Percentiles rank a stretch among this genome's conserved stretches.
Conservation (phyloP, 2,888 invertebrate genomes). For the Pteria penguin region DNA sequence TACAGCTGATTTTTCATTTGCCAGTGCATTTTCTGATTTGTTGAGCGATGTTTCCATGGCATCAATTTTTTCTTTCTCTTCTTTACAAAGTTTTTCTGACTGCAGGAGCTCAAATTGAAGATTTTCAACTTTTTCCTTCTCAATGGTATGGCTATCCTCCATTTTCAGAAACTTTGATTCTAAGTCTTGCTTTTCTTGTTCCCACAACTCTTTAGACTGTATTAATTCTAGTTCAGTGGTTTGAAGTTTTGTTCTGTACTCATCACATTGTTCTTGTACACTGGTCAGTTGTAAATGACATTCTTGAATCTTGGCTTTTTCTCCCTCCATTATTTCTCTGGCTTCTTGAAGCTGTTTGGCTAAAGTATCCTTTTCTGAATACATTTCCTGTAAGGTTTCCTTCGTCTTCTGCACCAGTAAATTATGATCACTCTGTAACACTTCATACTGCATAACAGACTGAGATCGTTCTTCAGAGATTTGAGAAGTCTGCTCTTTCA, state of each 20-base stretch:
- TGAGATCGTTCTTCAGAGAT: background rate
- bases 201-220: too few species aligned
- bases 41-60: background rate
- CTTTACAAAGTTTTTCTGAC: background rate
- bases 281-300: too few species aligned
- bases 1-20: background rate
- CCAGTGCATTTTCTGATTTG: background rate
- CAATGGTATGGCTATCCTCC: constrained; percentile 1
- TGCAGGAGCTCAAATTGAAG: background rate
- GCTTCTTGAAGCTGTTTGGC: too few species aligned
- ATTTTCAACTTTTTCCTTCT: constrained; percentile 17
- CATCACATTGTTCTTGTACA: too few species aligned
- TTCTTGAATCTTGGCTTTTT: too few species aligned
- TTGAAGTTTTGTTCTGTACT: too few species aligned
- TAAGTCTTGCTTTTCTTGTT: background rate
- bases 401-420: constrained; percentile 5
- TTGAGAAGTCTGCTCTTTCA: background rate
- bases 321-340: too few species aligned
- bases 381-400: constrained; percentile 12
- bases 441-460: background rate
- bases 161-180: constrained; percentile 10
- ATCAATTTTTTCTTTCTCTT: background rate
- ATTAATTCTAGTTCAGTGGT: too few species aligned
- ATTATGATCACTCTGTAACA: constrained; percentile 13
- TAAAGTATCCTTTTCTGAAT: constrained; percentile 13